Conservation (phyloP, 2,797 vertebrate genomes). For the Adelosebastes latens region DNA sequence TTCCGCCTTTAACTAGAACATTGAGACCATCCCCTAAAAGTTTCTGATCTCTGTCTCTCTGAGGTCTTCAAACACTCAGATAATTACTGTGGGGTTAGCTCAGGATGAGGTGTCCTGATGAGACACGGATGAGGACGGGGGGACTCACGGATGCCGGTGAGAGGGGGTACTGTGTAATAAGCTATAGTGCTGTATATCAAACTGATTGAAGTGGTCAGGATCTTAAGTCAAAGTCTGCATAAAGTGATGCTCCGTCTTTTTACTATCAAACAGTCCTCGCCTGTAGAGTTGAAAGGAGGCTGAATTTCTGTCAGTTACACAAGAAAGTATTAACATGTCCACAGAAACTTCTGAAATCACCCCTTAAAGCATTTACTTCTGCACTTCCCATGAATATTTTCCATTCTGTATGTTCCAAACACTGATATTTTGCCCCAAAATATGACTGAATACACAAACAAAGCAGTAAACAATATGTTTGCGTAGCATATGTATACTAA, state of each 20-base stretch:
- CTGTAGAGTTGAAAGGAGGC: neutral
- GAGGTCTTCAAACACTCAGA: conserved; percentile 32
- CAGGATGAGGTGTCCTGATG: conserved; percentile 6
- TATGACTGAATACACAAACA: neutral
- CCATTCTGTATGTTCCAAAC: neutral
- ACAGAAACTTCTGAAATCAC: neutral
- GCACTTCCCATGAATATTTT: neutral
- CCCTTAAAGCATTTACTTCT: neutral
- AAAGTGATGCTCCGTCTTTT: conserved; percentile 6
- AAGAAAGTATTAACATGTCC: neutral
- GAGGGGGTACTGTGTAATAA: neutral
- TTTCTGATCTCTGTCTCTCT: conserved; percentile 19
- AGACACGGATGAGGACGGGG: neutral
- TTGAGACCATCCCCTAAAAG: neutral
- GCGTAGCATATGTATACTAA: neutral
- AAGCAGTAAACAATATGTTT: neutral
- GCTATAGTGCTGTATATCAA: neutral
- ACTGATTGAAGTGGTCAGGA: conserved; percentile 8
- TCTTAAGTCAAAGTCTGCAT: neutral
- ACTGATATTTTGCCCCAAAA: neutral
- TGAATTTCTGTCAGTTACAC: neutral
- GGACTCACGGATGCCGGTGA: neutral
- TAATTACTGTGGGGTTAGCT: conserved; percentile 30
- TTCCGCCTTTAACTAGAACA: conserved; percentile 13
- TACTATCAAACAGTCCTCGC: neutral